Conservation (phyloP, 1,140 invertebrate species). For the Neoseiulus cucumeris region DNA sequence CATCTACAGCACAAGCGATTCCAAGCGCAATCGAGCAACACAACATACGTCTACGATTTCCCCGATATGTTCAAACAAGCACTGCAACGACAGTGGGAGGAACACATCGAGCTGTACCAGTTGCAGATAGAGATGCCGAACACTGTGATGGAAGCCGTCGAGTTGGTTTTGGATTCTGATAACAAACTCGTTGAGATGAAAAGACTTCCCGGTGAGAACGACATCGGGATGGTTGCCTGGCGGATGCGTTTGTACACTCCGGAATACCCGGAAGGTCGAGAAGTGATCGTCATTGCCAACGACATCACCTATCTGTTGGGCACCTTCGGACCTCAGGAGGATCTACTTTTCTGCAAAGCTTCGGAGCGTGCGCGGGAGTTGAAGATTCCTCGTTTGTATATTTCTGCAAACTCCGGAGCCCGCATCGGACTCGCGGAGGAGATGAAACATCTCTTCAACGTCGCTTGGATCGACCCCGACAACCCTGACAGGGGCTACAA, state of each 20-base stretch:
- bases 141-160: slow-evolving; percentile 48
- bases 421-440: slow-evolving; percentile 92
- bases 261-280: slow-evolving; percentile 73
- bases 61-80: slow-evolving; percentile 84
- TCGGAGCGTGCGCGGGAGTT: slow-evolving; percentile 63
- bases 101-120: slow-evolving; percentile 45
- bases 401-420: slow-evolving; percentile 90
- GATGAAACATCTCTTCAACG: slow-evolving; percentile 66
- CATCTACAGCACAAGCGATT: slow-evolving; percentile 92
- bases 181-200: slow-evolving; percentile 58
- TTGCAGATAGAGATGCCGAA: slow-evolving; percentile 42
- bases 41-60: slow-evolving; percentile 93
- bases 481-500: slow-evolving; percentile 51
- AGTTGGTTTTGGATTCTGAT: slow-evolving; percentile 55
- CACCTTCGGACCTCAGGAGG: slow-evolving; percentile 85
- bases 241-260: slow-evolving; percentile 74
- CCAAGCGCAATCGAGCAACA: slow-evolving; percentile 82
- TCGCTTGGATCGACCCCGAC: slow-evolving; percentile 35
- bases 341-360: slow-evolving; percentile 70
- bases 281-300: slow-evolving; percentile 88
- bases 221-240: slow-evolving; percentile 96
- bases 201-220: slow-evolving; percentile 80
- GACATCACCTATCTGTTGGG: slow-evolving; percentile 87
- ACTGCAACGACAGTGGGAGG: slow-evolving; percentile 57
- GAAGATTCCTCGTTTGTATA: slow-evolving; percentile 77